These are phyloP conservation scores for Cylas formicarius DNA, from an alignment of 1,140 invertebrate species.

Conservation along the genomic window DNA sequence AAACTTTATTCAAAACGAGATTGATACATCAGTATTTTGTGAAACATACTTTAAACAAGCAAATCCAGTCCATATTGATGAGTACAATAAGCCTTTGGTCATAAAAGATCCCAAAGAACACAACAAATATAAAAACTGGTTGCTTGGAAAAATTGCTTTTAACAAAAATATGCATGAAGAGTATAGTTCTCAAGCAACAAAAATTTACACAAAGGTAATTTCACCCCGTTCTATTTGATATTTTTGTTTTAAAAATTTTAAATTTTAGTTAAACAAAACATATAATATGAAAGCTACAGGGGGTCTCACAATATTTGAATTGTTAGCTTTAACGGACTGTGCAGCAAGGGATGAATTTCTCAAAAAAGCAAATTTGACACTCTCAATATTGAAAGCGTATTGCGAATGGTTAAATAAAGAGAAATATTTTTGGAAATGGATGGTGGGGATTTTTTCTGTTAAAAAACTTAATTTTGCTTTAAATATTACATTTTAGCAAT, in stretches of 20 bases:
- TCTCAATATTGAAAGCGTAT: conserved; percentile 4
- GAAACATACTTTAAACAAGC: background rate
- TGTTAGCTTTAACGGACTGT: conserved; percentile 11
- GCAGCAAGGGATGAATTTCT: conserved; percentile 9
- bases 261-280: conserved; percentile 14
- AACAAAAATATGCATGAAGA: conserved; percentile 12
- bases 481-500: conserved; percentile 1
- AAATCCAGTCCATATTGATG: background rate
- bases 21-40: background rate
- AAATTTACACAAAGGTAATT: conserved; percentile 15
- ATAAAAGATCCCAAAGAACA: too few species aligned
- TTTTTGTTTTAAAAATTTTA: conserved; percentile 1
- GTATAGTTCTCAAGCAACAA: conserved; percentile 9
- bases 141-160: conserved; percentile 9
- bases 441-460: conserved; percentile 10
- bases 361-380: conserved; percentile 3
- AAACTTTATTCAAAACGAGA: background rate
- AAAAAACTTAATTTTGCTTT: too few species aligned
- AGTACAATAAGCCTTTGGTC: too few species aligned
- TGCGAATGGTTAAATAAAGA: conserved; percentile 16
- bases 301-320: conserved; percentile 13
- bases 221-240: background rate
- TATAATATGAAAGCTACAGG: conserved; percentile 12
- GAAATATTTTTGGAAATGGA: conserved; percentile 20
- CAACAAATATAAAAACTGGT: conserved; percentile 15